Percentiles rank a stretch among this genome's conserved stretches.
Conservation (phyloP, 2,797 vertebrate species). For the Sparus aurata region DNA sequence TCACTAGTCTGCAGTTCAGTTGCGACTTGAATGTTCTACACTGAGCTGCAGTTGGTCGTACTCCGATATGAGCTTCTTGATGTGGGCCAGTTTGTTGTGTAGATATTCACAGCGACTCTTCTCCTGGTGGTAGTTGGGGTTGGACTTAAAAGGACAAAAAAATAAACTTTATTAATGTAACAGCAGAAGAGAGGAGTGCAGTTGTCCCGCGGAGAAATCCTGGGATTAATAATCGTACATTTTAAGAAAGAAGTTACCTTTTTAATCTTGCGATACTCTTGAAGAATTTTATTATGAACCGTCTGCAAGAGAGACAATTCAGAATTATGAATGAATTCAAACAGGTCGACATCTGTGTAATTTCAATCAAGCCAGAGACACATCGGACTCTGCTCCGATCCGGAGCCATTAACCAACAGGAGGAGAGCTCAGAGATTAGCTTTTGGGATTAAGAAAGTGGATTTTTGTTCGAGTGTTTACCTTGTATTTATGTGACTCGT, state of each 20-base stretch:
- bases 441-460: no score
- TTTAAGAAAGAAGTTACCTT: slow-evolving; percentile 83
- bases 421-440: no score
- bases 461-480: slow-evolving; percentile 63
- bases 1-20: slow-evolving; percentile 40
- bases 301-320: slow-evolving; percentile 80
- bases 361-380: not conserved
- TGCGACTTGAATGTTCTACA: slow-evolving; percentile 42
- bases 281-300: slow-evolving; percentile 93
- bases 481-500: slow-evolving; percentile 91
- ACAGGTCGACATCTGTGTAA: not conserved
- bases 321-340: not conserved
- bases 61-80: slow-evolving; percentile 93
- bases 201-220: not conserved
- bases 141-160: slow-evolving; percentile 83
- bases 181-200: not conserved
- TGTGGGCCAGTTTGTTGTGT: slow-evolving; percentile 96
- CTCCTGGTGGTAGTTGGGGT: slow-evolving; percentile 93
- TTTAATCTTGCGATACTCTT: slow-evolving; percentile 95
- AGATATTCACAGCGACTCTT: slow-evolving; percentile 95
- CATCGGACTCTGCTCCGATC: no score
- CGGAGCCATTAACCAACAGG: no score
- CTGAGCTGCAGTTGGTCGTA: slow-evolving; percentile 91
- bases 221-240: not conserved
- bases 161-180: not conserved